Evolutionary conservation across 2,113 vertebrate species (phyloP).

Genomic region (Hystrix cristata): DNA sequence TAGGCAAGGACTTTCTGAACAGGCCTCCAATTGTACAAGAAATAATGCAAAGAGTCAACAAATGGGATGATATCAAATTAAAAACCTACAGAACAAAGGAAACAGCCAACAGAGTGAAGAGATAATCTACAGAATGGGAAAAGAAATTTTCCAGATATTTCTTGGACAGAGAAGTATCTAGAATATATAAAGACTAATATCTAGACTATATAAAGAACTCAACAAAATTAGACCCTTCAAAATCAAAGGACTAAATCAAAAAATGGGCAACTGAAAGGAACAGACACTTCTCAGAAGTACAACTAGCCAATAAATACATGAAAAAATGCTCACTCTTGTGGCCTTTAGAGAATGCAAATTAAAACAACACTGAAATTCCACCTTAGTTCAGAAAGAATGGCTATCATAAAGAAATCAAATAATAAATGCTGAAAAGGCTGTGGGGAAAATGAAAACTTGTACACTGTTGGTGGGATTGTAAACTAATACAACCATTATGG

Average conservation of each 20-base stretch:
- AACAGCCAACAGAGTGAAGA: neutral
- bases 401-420: neutral
- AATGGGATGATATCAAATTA: neutral
- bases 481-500: neutral
- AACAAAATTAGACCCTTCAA: neutral
- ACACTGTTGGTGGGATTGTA: neutral
- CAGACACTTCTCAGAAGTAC: neutral
- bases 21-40: neutral
- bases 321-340: neutral
- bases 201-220: neutral
- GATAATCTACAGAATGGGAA: neutral
- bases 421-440: neutral
- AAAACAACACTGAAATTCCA: neutral
- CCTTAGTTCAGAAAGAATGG: too few species aligned
- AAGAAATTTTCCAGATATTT: neutral
- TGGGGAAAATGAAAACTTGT: neutral
- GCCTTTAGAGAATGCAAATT: neutral
- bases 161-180: neutral
- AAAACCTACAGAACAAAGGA: neutral
- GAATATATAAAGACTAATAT: neutral
- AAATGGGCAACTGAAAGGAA: neutral
- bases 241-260: neutral
- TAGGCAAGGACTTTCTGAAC: neutral
- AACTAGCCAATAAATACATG: neutral
- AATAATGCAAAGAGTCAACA: neutral